These are phyloP conservation scores for Arenicola marina DNA, from an alignment of 2,888 invertebrate species.

Conservation along the genomic window DNA sequence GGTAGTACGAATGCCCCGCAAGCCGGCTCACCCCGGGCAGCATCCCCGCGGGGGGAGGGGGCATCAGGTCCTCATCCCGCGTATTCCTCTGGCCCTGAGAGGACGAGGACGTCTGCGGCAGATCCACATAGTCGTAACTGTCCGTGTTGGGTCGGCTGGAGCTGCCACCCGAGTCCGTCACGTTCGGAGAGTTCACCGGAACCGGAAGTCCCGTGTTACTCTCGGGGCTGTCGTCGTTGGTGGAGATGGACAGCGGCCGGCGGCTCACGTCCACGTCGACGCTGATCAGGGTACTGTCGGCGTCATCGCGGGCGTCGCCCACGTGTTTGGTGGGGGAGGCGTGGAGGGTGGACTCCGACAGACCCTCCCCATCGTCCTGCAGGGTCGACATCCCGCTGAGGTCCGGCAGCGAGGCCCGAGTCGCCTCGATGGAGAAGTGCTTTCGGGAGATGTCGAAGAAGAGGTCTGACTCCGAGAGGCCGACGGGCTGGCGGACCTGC, in stretches of 20 bases:
- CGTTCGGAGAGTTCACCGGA: slow-evolving; percentile 33
- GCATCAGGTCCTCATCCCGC: too few relatives aligned
- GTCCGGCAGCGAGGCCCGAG: slow-evolving; percentile 28
- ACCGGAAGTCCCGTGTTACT: slow-evolving; percentile 20
- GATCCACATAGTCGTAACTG: slow-evolving; percentile 29
- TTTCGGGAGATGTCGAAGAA: slow-evolving; percentile 18
- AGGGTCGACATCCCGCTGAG: slow-evolving; percentile 18
- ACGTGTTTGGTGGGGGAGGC: background rate
- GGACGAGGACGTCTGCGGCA: too few relatives aligned
- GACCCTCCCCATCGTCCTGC: background rate
- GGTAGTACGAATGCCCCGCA: too few relatives aligned
- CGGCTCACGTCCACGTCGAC: background rate
- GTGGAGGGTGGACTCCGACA: slow-evolving; percentile 8
- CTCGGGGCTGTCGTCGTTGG: slow-evolving; percentile 22
- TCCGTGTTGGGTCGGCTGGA: slow-evolving; percentile 29
- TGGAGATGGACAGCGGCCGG: slow-evolving; percentile 19
- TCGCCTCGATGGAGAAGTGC: slow-evolving; percentile 28
- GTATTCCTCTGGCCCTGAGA: too few relatives aligned
- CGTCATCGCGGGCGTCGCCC: background rate
- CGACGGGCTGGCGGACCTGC: slow-evolving; percentile 15
- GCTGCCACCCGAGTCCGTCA: slow-evolving; percentile 30
- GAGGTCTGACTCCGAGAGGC: slow-evolving; percentile 28
- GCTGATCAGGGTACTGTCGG: background rate
- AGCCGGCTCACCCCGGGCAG: too few relatives aligned
- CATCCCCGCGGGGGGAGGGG: too few relatives aligned